phyloP scores from a whole-genome alignment of 2,113 vertebrate species.

The Microtus oregoni region DNA sequence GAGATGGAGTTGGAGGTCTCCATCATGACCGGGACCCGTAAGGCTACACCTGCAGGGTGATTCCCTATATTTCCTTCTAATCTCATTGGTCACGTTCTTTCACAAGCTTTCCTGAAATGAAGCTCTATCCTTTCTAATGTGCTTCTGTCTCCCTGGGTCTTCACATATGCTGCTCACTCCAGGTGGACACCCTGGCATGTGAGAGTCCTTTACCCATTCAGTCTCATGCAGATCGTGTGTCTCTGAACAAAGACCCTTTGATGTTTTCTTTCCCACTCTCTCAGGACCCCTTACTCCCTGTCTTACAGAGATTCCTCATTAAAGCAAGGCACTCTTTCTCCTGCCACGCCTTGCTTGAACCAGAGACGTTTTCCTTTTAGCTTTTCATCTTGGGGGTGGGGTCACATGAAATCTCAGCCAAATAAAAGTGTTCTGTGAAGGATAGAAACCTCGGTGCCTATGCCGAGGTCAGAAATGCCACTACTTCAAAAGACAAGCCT shows the following conservation, averaged over 20 bases:
- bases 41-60: not conserved
- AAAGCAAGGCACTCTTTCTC: not conserved
- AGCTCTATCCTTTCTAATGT: not conserved
- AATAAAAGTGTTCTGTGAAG: not conserved
- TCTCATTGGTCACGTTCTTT: not conserved
- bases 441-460: not conserved
- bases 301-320: not conserved
- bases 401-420: not conserved
- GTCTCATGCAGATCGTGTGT: not conserved
- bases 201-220: not conserved
- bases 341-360: not conserved
- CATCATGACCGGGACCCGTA: not conserved
- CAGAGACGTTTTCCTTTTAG: constrained; percentile 24
- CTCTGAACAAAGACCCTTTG: not conserved
- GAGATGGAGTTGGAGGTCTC: not conserved
- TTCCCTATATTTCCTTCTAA: not conserved
- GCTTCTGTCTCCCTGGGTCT: not conserved
- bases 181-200: not conserved
- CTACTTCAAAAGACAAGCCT: not conserved
- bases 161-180: not conserved
- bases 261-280: not conserved
- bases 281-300: not conserved
- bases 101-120: not conserved
- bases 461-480: not conserved
- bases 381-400: not conserved